Evolutionary conservation across 1,140 invertebrate genomes (phyloP).

Genomic region (Thaumatotibia leucotreta): DNA sequence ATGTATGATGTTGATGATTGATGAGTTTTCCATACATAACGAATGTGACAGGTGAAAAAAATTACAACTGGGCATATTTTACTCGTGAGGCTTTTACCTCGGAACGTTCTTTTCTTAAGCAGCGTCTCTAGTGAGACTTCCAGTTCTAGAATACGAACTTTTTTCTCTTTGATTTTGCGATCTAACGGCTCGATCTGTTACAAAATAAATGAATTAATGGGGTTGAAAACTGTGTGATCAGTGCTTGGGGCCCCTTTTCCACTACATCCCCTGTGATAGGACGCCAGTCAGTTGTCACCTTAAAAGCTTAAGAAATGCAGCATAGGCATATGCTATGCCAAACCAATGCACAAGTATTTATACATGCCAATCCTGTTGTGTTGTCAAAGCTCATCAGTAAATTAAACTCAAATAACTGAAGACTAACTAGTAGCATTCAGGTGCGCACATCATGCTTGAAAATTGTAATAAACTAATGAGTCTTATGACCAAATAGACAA

Average conservation of each 20-base stretch:
- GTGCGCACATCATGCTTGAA: no score
- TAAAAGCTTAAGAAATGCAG: no score
- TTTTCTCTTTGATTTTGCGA: slow-evolving; percentile 86
- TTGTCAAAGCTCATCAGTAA: no score
- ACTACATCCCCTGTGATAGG: neutral
- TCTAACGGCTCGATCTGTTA: slow-evolving; percentile 91
- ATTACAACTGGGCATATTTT: slow-evolving; percentile 61
- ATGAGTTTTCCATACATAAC: neutral
- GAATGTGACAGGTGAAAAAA: slow-evolving; percentile 43
- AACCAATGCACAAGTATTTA: no score
- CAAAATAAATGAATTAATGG: slow-evolving; percentile 44
- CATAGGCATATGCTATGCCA: no score
- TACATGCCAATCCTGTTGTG: no score
- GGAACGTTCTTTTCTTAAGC: slow-evolving; percentile 79
- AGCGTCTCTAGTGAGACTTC: slow-evolving; percentile 84
- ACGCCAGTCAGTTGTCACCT: no score
- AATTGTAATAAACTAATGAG: slow-evolving; percentile 20
- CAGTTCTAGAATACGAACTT: slow-evolving; percentile 86
- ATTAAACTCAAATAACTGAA: no score
- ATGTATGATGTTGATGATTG: slow-evolving; percentile 10
- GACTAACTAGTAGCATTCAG: no score
- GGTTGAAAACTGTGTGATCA: neutral
- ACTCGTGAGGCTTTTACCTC: slow-evolving; percentile 58
- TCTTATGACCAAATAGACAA: neutral
- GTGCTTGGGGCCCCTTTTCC: neutral